Evolutionary conservation across 2,797 vertebrate species (phyloP), one percentile per base, ranked within the genome.

Genomic region (Artibeus lituratus): DNA sequence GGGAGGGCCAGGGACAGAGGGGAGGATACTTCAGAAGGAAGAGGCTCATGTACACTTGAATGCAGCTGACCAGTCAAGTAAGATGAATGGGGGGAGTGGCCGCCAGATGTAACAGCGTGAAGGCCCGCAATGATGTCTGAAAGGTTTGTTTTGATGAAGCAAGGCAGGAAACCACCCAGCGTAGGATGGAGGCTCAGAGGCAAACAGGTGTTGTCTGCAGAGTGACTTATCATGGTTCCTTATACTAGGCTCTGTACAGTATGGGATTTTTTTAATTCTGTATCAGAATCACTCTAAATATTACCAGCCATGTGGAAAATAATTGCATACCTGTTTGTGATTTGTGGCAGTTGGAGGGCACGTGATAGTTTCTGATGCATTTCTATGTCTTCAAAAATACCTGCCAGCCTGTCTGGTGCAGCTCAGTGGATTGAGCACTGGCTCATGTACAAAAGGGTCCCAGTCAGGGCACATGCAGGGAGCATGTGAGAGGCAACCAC

Each of bases 301-400:
- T 72, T 76, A 62, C 19, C 15, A 72, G 37, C 21, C 32, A 87
- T 87, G 4, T 80, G 90, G 73, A 92, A 90, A 90, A 92, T 85
- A 73, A 86, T 73, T 39, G 87, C 21, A 59, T 19, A 39, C 87
- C 49, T 81, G 39, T 65, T 65, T 47, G 24, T 92, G 72, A 94
- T 90, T 84, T 29, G 57, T 62, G 67, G 39, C 51, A 59, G 65
- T 80, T 49, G 85, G 57, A 90, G 47, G 74, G n/a, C 81, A 77
- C 83, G 65, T 53, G 67, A n/a, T 84, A 76, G 93, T 93, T 81
- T 87, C 87, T 5, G 62, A 9, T 87, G 42, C 53, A 84, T 90
- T 93, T 94, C 67, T 92, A 70, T 76, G 87, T 51, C 72, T 96
- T 94, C 80, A 83, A 81, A 83, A 81, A n/a, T 49, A 87, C 89